phyloP scores from a whole-genome alignment of 1,140 invertebrate genomes.

The Adoxophyes honmai region DNA sequence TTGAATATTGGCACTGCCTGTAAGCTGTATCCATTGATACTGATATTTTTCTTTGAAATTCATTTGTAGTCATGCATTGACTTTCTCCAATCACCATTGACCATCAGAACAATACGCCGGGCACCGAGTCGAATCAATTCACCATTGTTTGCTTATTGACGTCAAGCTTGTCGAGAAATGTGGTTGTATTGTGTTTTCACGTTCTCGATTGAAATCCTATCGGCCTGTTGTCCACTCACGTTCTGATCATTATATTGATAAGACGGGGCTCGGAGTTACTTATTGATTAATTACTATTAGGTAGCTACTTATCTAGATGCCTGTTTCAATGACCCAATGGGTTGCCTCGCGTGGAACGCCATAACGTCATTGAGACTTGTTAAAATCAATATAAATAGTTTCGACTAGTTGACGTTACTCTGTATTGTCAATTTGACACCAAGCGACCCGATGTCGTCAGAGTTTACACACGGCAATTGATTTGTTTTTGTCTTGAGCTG shows the following conservation, averaged over 20 bases:
- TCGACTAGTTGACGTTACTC: slow-evolving; percentile 36
- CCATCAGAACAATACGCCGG: slow-evolving; percentile 21
- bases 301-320: too few relatives aligned
- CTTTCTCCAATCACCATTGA: slow-evolving; percentile 32
- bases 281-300: too few relatives aligned
- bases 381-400: slow-evolving; percentile 35
- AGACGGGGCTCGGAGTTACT: too few relatives aligned
- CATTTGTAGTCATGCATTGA: slow-evolving; percentile 8
- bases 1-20: too few relatives aligned
- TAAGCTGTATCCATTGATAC: too few relatives aligned
- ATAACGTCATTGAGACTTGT: too few relatives aligned
- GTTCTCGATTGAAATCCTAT: slow-evolving; percentile 12
- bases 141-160: slow-evolving; percentile 45
- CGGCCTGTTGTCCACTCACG: neutral
- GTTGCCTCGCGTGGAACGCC: too few relatives aligned
- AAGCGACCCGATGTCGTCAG: slow-evolving; percentile 14
- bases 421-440: slow-evolving; percentile 25
- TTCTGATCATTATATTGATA: too few relatives aligned
- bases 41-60: too few relatives aligned
- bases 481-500: slow-evolving; percentile 19
- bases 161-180: slow-evolving; percentile 29
- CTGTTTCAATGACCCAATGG: too few relatives aligned
- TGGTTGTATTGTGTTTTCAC: slow-evolving; percentile 22
- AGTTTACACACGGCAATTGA: slow-evolving; percentile 25
- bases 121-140: slow-evolving; percentile 36